A percentile compares a stretch with the other conserved stretches of the same genome.
Conservation (phyloP, 35 echinoderm and acorn worm genomes). For the Apostichopus californicus region DNA sequence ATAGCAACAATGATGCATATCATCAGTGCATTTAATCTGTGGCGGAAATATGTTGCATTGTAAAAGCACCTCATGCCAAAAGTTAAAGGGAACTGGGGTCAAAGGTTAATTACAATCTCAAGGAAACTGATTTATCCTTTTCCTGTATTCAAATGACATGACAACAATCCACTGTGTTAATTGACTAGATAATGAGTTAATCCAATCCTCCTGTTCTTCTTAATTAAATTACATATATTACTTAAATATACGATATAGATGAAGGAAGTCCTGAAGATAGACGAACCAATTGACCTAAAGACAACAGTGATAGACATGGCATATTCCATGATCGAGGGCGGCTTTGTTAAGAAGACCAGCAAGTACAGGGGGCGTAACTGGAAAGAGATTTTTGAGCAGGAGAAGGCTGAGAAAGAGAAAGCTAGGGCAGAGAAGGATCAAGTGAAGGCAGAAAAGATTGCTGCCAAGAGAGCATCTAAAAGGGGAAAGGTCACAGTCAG, state of each 20-base stretch:
- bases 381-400: slow-evolving; percentile 52
- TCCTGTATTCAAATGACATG: too few relatives aligned
- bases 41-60: too few relatives aligned
- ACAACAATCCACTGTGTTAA: too few relatives aligned
- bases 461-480: slow-evolving; percentile 39
- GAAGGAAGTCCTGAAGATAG: slow-evolving; percentile 92
- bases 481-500: slow-evolving; percentile 56
- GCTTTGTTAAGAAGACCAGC: slow-evolving; percentile 81
- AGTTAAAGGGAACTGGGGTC: too few relatives aligned
- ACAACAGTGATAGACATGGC: slow-evolving; percentile 93
- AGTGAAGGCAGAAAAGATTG: slow-evolving; percentile 19
- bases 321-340: slow-evolving; percentile 88
- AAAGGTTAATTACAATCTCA: too few relatives aligned
- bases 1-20: too few relatives aligned
- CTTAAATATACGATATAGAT: slow-evolving; percentile 56
- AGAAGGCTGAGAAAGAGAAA: slow-evolving; percentile 21
- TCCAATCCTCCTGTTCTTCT: too few relatives aligned
- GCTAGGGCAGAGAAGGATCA: slow-evolving; percentile 14
- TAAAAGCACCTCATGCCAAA: too few relatives aligned
- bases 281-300: slow-evolving; percentile 79
- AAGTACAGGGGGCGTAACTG: slow-evolving; percentile 79
- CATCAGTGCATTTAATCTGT: too few relatives aligned
- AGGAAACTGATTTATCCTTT: too few relatives aligned
- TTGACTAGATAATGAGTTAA: too few relatives aligned
- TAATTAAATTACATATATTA: too few relatives aligned